Evolutionary conservation across 2,888 invertebrate genomes (phyloP), one percentile per base, ranked within the genome.

Genomic region (Torymus auratus): DNA sequence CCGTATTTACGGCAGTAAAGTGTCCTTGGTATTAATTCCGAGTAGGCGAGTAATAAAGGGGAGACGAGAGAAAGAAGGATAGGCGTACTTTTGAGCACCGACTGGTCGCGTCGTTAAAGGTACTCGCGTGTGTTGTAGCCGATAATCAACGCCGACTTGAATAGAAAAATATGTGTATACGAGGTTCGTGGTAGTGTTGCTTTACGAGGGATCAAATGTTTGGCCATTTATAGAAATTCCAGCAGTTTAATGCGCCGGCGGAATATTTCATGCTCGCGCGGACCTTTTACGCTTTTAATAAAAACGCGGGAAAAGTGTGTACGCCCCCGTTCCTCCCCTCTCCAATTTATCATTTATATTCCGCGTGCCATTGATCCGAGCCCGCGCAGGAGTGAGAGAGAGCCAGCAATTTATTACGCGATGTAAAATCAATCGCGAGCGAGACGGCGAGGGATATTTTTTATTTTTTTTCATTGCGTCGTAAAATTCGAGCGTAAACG

Each of bases 1-100:
- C 82, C 81, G 83, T 84, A 84, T 85, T 85, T 85, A 81, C 81
- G 79, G 80, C 81, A 79, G 82, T 85, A 85, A 85, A 85, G 78
- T 83, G 78, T 83, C 82, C 28, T 86, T 83, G 83, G 82, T 84
- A 84, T 84, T 86, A 85, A 85, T 86, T 83, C 70, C 80, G 82
- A 83, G 50, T 60, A 74, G 65, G 70, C 67, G 73, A 79, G 76
- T 56, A 67, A 53, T 71, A n/a, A 23, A 23, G 17, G 20, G 53
- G n/a, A n/a, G 17, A 12, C 12, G 50, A n/a, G 55, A 14, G 23
- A 13, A 56, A 28, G 56, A n/a, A 7, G 10, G 50, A 14, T 53
- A 20, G 13, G 10, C 15, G 1, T 2, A 17, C 10, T 41, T 41
- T 52, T 3, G 28, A 72, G 62, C 23, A 72, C 61, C 65, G 65